Evolutionary conservation across 1,140 invertebrate species (phyloP).

Genomic region (Apis florea): DNA sequence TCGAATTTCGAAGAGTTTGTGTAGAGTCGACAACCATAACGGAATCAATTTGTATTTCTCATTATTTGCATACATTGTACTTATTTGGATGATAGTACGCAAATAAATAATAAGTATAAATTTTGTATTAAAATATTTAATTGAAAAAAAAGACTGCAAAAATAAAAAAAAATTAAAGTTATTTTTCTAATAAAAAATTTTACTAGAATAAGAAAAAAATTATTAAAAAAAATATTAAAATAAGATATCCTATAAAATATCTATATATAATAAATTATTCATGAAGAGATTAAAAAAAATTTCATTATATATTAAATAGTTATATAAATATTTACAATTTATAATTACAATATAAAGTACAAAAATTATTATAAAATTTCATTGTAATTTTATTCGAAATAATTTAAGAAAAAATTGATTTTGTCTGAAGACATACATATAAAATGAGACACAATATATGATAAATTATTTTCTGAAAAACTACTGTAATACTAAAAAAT

Average conservation of each 20-base stretch:
- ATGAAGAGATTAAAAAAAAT: not conserved
- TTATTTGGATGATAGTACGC: slow-evolving; percentile 9
- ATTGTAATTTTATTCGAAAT: not conserved
- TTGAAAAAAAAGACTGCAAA: not conserved
- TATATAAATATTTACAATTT: not conserved
- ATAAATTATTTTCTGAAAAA: no score
- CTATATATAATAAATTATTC: not conserved
- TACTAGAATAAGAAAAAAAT: not conserved
- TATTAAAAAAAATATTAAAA: not conserved
- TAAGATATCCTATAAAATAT: not conserved
- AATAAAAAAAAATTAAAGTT: not conserved
- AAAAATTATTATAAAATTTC: not conserved
- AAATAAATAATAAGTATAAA: not conserved
- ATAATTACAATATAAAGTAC: not conserved
- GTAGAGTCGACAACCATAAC: not conserved
- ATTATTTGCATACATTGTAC: not conserved
- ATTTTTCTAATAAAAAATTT: no score
- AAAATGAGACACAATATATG: no score
- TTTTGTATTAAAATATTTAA: not conserved
- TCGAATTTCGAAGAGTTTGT: slow-evolving; percentile 35
- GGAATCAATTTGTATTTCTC: not conserved
- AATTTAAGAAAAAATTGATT: not conserved
- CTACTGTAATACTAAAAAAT: not conserved
- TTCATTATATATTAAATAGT: not conserved
- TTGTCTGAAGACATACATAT: no score